Evolutionary conservation across 2,888 invertebrate genomes (phyloP), one percentile per base, ranked within the genome.

Genomic region (Glomeris marginata): DNA sequence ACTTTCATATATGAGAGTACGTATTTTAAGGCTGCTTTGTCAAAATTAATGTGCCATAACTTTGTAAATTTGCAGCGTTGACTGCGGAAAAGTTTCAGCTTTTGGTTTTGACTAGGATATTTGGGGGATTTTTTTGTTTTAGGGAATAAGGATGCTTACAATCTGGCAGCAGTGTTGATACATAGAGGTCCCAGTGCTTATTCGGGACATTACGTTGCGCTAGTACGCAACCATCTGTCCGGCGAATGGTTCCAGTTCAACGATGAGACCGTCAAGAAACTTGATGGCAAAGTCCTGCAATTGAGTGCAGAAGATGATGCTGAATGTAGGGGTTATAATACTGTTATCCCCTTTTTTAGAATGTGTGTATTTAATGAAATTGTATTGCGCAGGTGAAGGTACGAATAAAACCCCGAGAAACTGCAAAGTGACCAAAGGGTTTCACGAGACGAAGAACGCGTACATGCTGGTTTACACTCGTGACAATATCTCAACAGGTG

Each of bases 161-260:
- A 74, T 55, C 67, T 80, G 41, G 72, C 70, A 37, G 79, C 78
- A 3, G 78, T 79, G 50, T 66, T 80, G 41, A 75, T 78, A 54
- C 80, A 80, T 58, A 73, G 75, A 58, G 80, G 79, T 2, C 70
- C 69, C 15, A 75, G 74, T 51, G 77, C 78, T 5, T 72, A 77
- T 60, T 77, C 76, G 45, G 80, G 80, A 1, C 80, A 80, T 62
- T 80, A 79, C 60, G 70, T 77, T 61, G 75, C 75, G 45, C 69
- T 74, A 56, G 73, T 76, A 45, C 65, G 66, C 55, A 71, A 74
- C 52, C 64, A 66, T 15, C 61, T 67, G 11, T 67, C 68, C 16
- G 71, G 71, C 16, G 68, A 70, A 43, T 80, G 79, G 78, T 76
- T 72, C 61, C 74, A 75, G 58, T 79, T 78, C 60, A 78, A 78